Conservation (phyloP, 2,888 invertebrate species). For the Lepeophtheirus nordmannii region DNA sequence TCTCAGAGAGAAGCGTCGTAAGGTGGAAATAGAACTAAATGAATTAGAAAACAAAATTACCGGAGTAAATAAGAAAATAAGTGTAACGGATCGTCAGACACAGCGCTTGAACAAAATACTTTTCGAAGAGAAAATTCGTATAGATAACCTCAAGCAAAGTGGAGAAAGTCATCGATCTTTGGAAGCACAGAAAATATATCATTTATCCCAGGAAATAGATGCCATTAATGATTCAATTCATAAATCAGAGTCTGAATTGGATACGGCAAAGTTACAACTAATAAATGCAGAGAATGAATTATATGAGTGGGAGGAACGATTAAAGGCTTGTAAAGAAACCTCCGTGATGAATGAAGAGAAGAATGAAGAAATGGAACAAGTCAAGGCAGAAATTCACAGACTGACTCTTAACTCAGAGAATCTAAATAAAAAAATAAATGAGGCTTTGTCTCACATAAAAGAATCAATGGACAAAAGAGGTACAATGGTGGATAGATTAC, state of each 20-base stretch:
- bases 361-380: background rate
- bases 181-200: background rate
- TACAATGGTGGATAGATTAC: background rate
- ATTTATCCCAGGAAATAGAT: background rate
- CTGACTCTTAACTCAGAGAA: background rate
- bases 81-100: background rate
- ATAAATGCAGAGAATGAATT: background rate
- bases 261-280: background rate
- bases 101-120: background rate
- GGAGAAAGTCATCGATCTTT: background rate
- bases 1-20: background rate
- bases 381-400: background rate
- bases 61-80: background rate
- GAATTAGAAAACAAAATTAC: background rate
- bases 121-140: background rate
- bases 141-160: background rate
- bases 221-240: background rate
- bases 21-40: background rate
- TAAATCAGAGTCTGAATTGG: background rate
- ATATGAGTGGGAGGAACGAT: background rate
- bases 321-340: background rate
- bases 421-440: background rate
- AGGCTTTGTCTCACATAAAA: background rate
- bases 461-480: constrained; percentile 6
- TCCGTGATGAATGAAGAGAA: background rate